Percentiles rank a stretch among this genome's conserved stretches.
phyloP scores from a whole-genome alignment of 1,140 invertebrate species.

The Magallana gigas region DNA sequence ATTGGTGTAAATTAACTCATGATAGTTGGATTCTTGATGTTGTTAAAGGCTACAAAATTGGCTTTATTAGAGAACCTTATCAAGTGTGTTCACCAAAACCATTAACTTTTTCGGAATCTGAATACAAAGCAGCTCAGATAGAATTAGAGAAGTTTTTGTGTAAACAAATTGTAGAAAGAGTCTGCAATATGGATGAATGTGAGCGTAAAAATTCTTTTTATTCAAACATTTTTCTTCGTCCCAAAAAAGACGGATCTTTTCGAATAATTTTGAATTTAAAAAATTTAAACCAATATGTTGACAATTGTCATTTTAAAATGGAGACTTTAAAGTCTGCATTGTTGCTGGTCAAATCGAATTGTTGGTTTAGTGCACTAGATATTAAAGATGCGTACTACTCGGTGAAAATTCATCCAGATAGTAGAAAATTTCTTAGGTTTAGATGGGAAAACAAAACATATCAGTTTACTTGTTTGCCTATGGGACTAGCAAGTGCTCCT shows the following conservation, averaged over 20 bases:
- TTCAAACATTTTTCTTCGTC: neutral
- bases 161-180: neutral
- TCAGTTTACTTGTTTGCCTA: too few relatives aligned
- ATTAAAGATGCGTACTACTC: neutral
- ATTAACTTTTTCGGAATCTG: neutral
- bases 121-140: neutral
- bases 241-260: neutral
- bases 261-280: neutral
- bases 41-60: neutral
- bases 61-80: neutral
- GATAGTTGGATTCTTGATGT: conserved; percentile 13
- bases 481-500: too few relatives aligned
- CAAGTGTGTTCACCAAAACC: neutral
- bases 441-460: too few relatives aligned
- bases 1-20: conserved; percentile 17
- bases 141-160: neutral
- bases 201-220: neutral
- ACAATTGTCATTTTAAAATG: neutral
- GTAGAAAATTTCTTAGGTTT: too few relatives aligned
- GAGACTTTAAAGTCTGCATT: too few relatives aligned
- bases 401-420: neutral
- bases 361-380: neutral
- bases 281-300: neutral
- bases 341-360: too few relatives aligned
- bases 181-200: neutral